Evolutionary conservation across 2,113 vertebrate species (phyloP), one percentile per base, ranked within the genome.

Genomic region (Bubo blakistoni): DNA sequence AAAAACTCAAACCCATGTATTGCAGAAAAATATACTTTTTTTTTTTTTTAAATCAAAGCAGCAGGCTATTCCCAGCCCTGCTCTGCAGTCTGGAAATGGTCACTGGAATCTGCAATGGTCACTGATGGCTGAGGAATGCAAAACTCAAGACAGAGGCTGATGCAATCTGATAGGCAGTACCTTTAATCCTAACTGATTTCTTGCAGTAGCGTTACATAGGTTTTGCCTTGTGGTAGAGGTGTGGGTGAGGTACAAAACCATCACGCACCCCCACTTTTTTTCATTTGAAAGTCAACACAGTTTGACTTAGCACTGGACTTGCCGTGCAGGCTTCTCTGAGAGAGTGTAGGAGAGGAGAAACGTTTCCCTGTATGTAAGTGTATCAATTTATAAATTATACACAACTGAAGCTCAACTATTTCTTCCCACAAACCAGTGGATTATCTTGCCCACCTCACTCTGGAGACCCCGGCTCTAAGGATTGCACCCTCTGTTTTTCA

Each of bases 241-340:
- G 46, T 17, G n/a, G 59, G 52, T 26, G 66, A 86, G 76, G n/a
- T 46, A 15, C 42, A 55, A 51, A 67, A 44, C 7, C 55, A 17
- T 24, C 2, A 0, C 0, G 7, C 8, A 30, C 11, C 13, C 13
- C 32, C 2, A 0, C 7, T 22, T 5, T 25, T n/a, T 77, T 26
- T 38, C 63, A 19, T 83, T 65, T 69, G 47, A 24, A 73, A 65
- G 54, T 32, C 54, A 51, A 1, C 25, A 7, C 29, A 22, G 40
- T 27, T 77, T 73, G 82, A 8, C 17, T 73, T 63, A 3, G 49
- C 9, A 2, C 69, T 16, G n/a, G 69, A 40, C 10, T 55, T 6
- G 3, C 49, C 0, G 0, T 32, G 58, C 26, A 80, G 63, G 5
- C 34, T 36, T 46, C 69, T 81, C 34, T 19, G 2, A n/a, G 44